Evolutionary conservation across 2,113 vertebrate genomes (phyloP).

Genomic region (Laterallus jamaicensis): DNA sequence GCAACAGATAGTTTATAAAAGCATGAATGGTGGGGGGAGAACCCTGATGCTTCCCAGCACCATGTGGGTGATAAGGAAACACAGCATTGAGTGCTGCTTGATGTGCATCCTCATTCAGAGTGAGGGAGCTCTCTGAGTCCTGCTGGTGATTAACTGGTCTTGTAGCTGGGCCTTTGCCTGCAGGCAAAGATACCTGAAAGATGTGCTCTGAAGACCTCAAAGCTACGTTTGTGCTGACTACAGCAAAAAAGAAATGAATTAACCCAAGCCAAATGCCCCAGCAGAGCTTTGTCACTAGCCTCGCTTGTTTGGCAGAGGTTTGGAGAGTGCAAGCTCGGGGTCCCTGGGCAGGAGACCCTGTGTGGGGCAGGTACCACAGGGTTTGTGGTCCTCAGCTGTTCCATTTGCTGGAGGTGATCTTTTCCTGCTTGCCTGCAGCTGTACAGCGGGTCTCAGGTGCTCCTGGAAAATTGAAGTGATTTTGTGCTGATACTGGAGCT

Average conservation of each 20-base stretch:
- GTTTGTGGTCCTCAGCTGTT: background rate
- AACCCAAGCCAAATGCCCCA: background rate
- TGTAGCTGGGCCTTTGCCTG: background rate
- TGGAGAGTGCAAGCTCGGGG: fast-evolving
- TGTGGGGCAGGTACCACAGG: background rate
- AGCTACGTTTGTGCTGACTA: background rate
- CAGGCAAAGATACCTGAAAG: background rate
- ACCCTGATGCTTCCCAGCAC: background rate
- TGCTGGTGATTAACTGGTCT: background rate
- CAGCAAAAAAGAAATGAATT: background rate
- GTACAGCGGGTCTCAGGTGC: conserved; percentile 44
- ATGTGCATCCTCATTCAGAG: background rate
- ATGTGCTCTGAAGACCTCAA: background rate
- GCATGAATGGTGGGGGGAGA: background rate
- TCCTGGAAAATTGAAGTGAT: conserved; percentile 54
- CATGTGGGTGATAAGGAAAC: background rate
- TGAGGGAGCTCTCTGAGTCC: background rate
- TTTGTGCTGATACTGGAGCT: conserved; percentile 61
- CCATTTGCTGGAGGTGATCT: background rate
- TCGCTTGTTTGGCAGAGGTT: background rate
- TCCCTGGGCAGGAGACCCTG: background rate
- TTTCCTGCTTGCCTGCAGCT: background rate
- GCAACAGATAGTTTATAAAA: background rate
- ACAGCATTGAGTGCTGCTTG: fast-evolving
- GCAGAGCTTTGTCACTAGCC: background rate